Base-by-base conservation (phyloP, 2,888 invertebrate genomes). In the Baccha elongata region DNA sequence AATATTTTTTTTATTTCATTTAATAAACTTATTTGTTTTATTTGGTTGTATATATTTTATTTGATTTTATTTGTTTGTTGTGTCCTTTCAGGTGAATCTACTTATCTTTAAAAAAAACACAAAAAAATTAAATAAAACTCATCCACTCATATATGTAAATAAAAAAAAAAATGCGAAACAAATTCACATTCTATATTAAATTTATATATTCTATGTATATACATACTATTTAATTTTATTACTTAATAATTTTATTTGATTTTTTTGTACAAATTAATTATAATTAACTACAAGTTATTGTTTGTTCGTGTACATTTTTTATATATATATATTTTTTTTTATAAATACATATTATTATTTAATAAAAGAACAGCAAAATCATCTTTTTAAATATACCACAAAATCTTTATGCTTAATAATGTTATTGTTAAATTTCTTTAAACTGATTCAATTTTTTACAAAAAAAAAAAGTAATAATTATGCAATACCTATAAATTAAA, bases 1-100 rank as follows among this genome's bases (percentile, higher is more conserved):
- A 26, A 26, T 48, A 8, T 26, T 13, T n/a, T 19, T 67, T 72
- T 3, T 7, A 40, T 60, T 21, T 65, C 67, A 8, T 32, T n/a
- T 8, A 8, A 8, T 32, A 32, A 8, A 7, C 8, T 32, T 23
- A 3, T 32, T 8, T 7, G 5, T 32, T 32, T 8, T 32, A 32
- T 29, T 76, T 40, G 46, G 48, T 64, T 81, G 75, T 75, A 67
- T 67, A 72, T 72, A 72, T 68, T 55, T 75, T 80, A 71, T 72
- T 71, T 75, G 23, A 23, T 23, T 23, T 23, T 80, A 60, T 62
- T 69, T 80, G 69, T 73, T 83, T 83, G 83, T 85, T 78, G 60
- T 87, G 85, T 87, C 76, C 74, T 89, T 89, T 64, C 87, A 89
- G 89, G 89, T 87, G 89, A 89, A 89, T 89, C 89, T 84, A 89